A percentile compares a stretch with the other conserved stretches of the same genome.
phyloP scores from a whole-genome alignment of 2,888 invertebrate species.

The Teinopalpus imperialis region DNA sequence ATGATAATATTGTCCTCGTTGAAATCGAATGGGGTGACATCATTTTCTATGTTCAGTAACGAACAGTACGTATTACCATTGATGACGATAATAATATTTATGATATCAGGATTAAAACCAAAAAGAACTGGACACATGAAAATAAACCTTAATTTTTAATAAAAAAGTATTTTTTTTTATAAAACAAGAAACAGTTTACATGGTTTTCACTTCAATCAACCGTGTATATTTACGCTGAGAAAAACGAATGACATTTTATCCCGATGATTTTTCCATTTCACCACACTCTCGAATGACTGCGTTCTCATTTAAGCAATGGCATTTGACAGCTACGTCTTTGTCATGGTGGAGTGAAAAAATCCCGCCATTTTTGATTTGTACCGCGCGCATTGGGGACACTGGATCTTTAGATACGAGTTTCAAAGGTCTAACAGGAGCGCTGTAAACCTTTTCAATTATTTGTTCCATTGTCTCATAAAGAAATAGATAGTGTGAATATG shows the following conservation, averaged over 20 bases:
- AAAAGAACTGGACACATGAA: no score
- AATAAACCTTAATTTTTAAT: no score
- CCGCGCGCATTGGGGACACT: conserved; percentile 47
- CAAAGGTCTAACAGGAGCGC: conserved; percentile 28
- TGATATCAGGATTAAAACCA: no score
- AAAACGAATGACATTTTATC: conserved; percentile 63
- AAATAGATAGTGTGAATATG: no score
- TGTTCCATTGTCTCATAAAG: conserved; percentile 17
- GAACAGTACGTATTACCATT: no score
- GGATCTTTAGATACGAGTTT: conserved; percentile 34
- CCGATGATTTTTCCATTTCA: conserved; percentile 76
- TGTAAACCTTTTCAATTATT: conserved; percentile 29
- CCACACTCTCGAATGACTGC: conserved; percentile 74
- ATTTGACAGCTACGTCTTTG: conserved; percentile 73
- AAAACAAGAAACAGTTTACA: no score
- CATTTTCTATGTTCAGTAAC: no score
- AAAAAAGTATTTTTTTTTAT: no score
- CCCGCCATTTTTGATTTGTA: conserved; percentile 72
- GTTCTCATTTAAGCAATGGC: conserved; percentile 79
- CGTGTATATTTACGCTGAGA: conserved; percentile 40
- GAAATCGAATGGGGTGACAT: no score
- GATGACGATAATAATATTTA: no score
- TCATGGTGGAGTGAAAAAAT: conserved; percentile 53
- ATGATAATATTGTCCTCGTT: no score
- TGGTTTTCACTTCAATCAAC: conserved; percentile 1